Conservation (phyloP, 2,797 vertebrate species). For the Gymnothorax javanicus region DNA sequence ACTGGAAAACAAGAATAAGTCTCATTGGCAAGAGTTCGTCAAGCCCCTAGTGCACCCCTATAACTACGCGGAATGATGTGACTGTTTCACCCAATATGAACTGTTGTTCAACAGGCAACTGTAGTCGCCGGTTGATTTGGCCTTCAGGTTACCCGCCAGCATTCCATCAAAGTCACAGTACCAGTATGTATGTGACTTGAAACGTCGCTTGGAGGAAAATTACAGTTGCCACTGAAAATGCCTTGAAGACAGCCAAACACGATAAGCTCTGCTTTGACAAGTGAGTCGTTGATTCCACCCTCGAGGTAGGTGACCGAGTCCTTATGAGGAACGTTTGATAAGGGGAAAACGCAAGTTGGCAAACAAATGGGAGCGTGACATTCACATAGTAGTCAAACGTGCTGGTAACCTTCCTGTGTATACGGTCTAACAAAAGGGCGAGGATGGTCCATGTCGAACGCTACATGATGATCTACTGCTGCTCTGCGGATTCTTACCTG, state of each 20-base stretch:
- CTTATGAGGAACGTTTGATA: background rate
- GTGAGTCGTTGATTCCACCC: too few species aligned
- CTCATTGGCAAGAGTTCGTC: background rate
- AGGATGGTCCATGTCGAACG: conserved; percentile 8
- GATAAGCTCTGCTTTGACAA: too few species aligned
- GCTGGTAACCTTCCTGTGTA: conserved; percentile 24
- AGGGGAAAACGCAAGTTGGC: background rate
- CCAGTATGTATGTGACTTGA: conserved; percentile 13
- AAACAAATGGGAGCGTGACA: background rate
- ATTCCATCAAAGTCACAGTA: background rate
- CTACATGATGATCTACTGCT: conserved; percentile 26
- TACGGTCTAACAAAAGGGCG: background rate
- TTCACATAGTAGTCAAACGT: background rate
- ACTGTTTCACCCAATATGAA: background rate
- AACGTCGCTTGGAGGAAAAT: conserved; percentile 2
- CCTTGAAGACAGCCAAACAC: background rate
- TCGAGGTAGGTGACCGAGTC: background rate
- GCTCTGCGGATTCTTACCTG: too few species aligned
- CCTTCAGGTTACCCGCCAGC: background rate
- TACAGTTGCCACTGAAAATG: conserved; percentile 1
- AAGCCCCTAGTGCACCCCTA: conserved; percentile 15
- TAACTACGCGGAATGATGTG: conserved; percentile 27
- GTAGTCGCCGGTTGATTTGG: conserved; percentile 1
- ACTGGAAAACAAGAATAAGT: background rate
- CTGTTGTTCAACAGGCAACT: conserved; percentile 13